Conservation (phyloP, 1,140 invertebrate genomes). For the Pemphigus obesinymphae region DNA sequence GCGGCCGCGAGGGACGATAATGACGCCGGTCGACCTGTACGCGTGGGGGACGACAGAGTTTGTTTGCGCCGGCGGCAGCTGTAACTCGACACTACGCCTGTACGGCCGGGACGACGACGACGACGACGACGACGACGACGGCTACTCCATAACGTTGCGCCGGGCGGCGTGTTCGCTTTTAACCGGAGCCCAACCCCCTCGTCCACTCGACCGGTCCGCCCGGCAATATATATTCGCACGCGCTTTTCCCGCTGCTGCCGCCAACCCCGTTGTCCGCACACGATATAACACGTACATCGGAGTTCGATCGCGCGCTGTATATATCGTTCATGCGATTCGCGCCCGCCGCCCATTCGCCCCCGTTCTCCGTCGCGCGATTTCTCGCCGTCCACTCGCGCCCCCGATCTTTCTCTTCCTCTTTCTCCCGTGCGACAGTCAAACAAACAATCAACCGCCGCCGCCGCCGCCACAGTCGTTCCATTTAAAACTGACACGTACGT, state of each 20-base stretch:
- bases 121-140: neutral
- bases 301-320: neutral
- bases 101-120: too few species aligned
- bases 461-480: neutral
- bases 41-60: neutral
- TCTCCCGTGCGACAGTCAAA: too few species aligned
- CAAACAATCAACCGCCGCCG: neutral
- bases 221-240: neutral
- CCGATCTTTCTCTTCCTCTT: too few species aligned
- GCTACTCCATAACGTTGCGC: neutral
- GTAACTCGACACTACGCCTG: neutral
- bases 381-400: too few species aligned
- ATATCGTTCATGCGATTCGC: neutral
- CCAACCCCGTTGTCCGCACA: too few species aligned
- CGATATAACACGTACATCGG: neutral
- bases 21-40: too few species aligned
- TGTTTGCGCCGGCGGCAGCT: neutral
- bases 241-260: neutral
- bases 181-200: slow-evolving; percentile 1
- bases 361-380: too few species aligned
- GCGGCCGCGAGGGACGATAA: too few species aligned
- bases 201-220: neutral
- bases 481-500: neutral
- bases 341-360: too few species aligned
- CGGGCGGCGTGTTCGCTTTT: neutral